These are phyloP conservation scores for Enoplolaimus lenunculus DNA, from an alignment of 2,888 invertebrate species.

Conservation along the genomic window DNA sequence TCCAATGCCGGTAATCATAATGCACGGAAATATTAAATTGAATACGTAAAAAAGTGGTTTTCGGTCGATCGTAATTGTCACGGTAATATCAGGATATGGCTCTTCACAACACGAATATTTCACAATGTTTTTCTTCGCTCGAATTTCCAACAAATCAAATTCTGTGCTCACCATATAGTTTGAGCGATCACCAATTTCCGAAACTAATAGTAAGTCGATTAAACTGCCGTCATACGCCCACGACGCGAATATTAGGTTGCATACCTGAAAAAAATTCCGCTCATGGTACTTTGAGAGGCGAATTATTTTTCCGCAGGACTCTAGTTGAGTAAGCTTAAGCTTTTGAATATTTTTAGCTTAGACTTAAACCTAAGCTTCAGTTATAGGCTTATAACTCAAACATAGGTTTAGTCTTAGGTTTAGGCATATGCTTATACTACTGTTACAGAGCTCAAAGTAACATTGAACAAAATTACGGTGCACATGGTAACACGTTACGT, in stretches of 20 bases:
- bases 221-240: conserved; percentile 77
- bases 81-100: conserved; percentile 67
- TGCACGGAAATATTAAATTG: conserved; percentile 67
- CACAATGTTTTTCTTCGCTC: not conserved
- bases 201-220: conserved; percentile 32
- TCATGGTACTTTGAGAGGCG: too few species aligned
- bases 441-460: too few species aligned
- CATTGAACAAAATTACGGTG: too few species aligned
- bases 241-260: conserved; percentile 68
- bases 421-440: too few species aligned
- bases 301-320: too few species aligned
- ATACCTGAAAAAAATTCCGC: too few species aligned
- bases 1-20: conserved; percentile 70
- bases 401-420: too few species aligned
- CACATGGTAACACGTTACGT: too few species aligned
- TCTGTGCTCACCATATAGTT: conserved; percentile 40
- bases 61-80: conserved; percentile 58
- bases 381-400: too few species aligned
- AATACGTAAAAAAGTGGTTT: conserved; percentile 57
- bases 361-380: too few species aligned
- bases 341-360: too few species aligned
- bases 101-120: conserved; percentile 54
- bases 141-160: conserved; percentile 31
- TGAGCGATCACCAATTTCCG: conserved; percentile 28
- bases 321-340: too few species aligned